These are phyloP conservation scores for Hydriomena furcata DNA, from an alignment of 2,888 invertebrate species.

Conservation along the genomic window DNA sequence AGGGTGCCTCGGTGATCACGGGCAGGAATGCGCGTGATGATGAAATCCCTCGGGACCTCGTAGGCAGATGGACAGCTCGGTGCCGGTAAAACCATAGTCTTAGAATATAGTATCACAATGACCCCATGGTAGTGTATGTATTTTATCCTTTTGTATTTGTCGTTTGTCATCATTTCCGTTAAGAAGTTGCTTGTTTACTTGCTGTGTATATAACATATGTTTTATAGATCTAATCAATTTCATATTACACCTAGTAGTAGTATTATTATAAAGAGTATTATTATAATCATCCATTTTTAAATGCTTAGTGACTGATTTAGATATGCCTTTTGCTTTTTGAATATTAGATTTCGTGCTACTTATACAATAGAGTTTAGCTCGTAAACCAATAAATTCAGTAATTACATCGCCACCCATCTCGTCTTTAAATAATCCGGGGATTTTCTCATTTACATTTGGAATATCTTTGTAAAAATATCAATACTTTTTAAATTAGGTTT, in stretches of 20 bases:
- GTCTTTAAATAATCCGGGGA: constrained; percentile 14
- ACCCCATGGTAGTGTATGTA: constrained; percentile 6
- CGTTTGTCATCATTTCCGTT: constrained; percentile 15
- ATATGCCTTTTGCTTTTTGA: constrained; percentile 6
- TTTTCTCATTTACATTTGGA: constrained; percentile 4
- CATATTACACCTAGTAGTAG: constrained; percentile 1
- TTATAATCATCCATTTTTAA: not conserved
- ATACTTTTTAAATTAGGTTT: constrained; percentile 18
- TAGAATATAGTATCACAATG: constrained; percentile 5
- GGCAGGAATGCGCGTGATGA: too few relatives aligned
- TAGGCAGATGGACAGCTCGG: too few relatives aligned
- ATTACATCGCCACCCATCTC: constrained; percentile 13
- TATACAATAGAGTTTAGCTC: constrained; percentile 12
- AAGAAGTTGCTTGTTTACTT: constrained; percentile 2
- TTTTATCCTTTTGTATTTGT: not conserved
- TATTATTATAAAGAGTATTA: not conserved
- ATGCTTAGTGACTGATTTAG: constrained; percentile 1
- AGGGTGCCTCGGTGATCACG: too few relatives aligned
- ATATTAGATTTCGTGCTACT: not conserved
- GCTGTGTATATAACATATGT: constrained; percentile 7
- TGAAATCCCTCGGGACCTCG: too few relatives aligned
- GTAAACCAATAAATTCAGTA: constrained; percentile 8
- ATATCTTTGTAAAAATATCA: constrained; percentile 10
- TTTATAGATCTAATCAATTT: constrained; percentile 10
- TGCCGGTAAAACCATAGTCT: too few relatives aligned